Evolutionary conservation across 2,888 invertebrate genomes (phyloP).

Genomic region (Balanococcus diminutus): DNA sequence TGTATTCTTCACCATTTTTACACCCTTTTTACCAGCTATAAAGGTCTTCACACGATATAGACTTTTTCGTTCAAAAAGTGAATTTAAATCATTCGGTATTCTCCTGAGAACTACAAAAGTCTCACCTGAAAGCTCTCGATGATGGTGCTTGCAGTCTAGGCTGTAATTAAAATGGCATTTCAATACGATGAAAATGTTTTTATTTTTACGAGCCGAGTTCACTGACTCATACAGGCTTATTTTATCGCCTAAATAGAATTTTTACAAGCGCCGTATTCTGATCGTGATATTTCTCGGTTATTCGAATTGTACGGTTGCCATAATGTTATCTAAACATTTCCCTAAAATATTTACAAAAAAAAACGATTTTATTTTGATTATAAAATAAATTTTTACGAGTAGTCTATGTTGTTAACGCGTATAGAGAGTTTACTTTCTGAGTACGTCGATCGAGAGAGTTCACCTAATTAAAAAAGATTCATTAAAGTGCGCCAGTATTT

Average conservation of each 20-base stretch:
- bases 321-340: conserved; percentile 33
- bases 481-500: neutral
- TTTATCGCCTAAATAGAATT: conserved; percentile 22
- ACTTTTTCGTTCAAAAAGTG: no score
- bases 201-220: conserved; percentile 13
- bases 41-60: no score
- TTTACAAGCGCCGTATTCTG: conserved; percentile 11
- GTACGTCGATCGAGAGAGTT: neutral
- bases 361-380: conserved; percentile 28
- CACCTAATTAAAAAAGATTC: conserved; percentile 21
- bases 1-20: no score
- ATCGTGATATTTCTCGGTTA: conserved; percentile 22
- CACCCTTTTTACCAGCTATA: no score
- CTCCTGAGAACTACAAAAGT: neutral
- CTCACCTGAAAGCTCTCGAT: neutral
- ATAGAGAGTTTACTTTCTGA: neutral
- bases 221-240: conserved; percentile 29
- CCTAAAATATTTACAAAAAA: conserved; percentile 29
- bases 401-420: conserved; percentile 18
- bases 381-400: conserved; percentile 39
- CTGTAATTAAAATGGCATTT: neutral
- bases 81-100: no score
- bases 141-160: neutral
- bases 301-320: conserved; percentile 33
- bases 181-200: neutral